Percentiles rank a stretch among this genome's conserved stretches.
These are phyloP conservation scores for Neomicropteryx cornuta DNA, from an alignment of 1,140 invertebrate species.

Conservation along the genomic window DNA sequence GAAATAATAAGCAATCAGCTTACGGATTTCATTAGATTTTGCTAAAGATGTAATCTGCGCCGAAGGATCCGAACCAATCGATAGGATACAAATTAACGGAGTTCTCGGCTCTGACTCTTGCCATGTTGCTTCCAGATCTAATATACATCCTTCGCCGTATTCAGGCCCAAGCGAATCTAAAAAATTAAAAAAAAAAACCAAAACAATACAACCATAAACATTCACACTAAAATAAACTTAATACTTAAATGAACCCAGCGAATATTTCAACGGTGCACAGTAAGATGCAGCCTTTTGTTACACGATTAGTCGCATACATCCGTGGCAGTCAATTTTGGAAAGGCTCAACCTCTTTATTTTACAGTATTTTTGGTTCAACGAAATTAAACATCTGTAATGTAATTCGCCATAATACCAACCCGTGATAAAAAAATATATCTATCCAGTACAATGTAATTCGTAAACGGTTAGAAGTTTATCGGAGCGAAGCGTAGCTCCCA, in stretches of 20 bases:
- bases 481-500: too few species aligned
- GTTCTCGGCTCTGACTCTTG: conserved; percentile 77
- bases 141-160: conserved; percentile 84
- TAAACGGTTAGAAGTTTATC: too few species aligned
- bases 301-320: too few species aligned
- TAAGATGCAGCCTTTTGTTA: too few species aligned
- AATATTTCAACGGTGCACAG: background rate
- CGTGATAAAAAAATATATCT: too few species aligned
- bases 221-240: background rate
- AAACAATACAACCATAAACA: background rate
- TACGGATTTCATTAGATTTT: conserved; percentile 77
- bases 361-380: too few species aligned
- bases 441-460: too few species aligned
- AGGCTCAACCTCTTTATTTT: too few species aligned
- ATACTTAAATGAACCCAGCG: background rate
- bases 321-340: too few species aligned
- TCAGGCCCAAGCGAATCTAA: conserved; percentile 76
- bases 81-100: conserved; percentile 86
- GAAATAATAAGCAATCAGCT: conserved; percentile 19
- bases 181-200: conserved; percentile 8
- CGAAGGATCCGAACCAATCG: conserved; percentile 92
- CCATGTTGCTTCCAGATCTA: conserved; percentile 87
- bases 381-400: too few species aligned
- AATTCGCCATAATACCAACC: too few species aligned
- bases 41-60: conserved; percentile 82